A percentile compares a stretch with the other conserved stretches of the same genome.
Evolutionary conservation across 1,140 invertebrate species (phyloP).

Genomic region (Monomorium pharaonis): DNA sequence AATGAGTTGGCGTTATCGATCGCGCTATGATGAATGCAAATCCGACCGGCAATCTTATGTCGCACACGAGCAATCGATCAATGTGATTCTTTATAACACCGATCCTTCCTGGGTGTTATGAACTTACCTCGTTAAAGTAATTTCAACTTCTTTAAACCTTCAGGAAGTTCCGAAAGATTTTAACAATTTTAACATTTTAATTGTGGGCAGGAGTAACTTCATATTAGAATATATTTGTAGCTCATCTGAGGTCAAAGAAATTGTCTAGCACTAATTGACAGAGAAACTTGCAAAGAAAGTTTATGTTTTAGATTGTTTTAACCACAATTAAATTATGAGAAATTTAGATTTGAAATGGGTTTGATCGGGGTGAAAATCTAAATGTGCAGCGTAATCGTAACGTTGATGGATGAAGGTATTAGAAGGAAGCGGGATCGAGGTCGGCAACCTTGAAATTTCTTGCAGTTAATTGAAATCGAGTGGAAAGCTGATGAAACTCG

Average conservation of each 20-base stretch:
- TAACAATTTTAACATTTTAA: neutral
- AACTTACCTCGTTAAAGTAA: neutral
- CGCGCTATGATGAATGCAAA: constrained; percentile 27
- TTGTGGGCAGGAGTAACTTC: neutral
- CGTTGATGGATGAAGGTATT: neutral
- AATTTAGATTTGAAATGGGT: neutral
- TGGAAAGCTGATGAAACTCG: constrained; percentile 51
- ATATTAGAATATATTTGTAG: neutral
- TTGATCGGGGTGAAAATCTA: neutral
- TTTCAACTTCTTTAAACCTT: neutral
- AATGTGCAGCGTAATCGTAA: constrained; percentile 4
- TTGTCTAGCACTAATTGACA: neutral
- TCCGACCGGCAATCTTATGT: constrained; percentile 16
- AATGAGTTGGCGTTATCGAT: constrained; percentile 8
- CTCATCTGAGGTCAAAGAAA: neutral
- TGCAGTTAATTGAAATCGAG: constrained; percentile 55
- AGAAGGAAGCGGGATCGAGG: constrained; percentile 36
- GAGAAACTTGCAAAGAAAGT: neutral
- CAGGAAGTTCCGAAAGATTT: neutral
- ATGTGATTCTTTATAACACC: too few relatives aligned
- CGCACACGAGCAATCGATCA: neutral
- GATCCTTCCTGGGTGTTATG: constrained; percentile 14
- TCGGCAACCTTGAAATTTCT: constrained; percentile 50
- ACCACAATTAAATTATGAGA: neutral
- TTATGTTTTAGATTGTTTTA: neutral